Evolutionary conservation across 2,797 vertebrate species (phyloP).

Genomic region (Esox masquinongy): DNA sequence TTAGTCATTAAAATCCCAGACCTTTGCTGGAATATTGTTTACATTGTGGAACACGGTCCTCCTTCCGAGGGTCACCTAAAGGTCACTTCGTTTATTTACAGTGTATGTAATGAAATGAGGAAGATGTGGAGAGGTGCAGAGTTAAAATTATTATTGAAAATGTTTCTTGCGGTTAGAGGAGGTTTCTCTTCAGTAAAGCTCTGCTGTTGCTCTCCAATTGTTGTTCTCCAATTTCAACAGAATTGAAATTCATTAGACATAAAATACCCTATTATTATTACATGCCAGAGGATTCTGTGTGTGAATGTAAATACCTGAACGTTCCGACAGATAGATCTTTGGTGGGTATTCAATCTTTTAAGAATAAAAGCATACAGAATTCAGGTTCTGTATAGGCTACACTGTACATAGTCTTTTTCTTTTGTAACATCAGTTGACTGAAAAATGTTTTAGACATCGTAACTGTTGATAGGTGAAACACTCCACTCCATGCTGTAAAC

Average conservation of each 20-base stretch:
- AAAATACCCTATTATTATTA: not conserved
- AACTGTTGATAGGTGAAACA: conserved; percentile 9
- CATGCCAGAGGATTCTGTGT: not conserved
- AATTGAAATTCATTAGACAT: conserved; percentile 3
- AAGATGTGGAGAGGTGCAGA: conserved; percentile 22
- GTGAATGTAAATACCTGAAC: not conserved
- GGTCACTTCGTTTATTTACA: too few relatives aligned
- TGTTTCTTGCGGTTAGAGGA: conserved; percentile 33
- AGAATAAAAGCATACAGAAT: not conserved
- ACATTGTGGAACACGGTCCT: too few relatives aligned
- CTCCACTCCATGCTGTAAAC: conserved; percentile 24
- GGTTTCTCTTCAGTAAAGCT: conserved; percentile 48
- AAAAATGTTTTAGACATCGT: not conserved
- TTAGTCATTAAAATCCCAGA: too few relatives aligned
- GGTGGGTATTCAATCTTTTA: not conserved
- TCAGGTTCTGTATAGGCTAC: not conserved
- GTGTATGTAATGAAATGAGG: too few relatives aligned
- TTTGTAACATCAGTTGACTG: not conserved
- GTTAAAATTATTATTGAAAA: conserved; percentile 42
- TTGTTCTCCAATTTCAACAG: conserved; percentile 17
- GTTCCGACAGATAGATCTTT: not conserved
- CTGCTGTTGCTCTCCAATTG: conserved; percentile 23
- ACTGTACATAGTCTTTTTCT: not conserved
- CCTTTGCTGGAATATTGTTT: too few relatives aligned
- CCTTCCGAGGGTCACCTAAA: too few relatives aligned